A percentile compares a stretch with the other conserved stretches of the same genome.
These are phyloP conservation scores for Lissocephala sabroskyi DNA, from an alignment of 2,888 invertebrate species.

Conservation along the genomic window DNA sequence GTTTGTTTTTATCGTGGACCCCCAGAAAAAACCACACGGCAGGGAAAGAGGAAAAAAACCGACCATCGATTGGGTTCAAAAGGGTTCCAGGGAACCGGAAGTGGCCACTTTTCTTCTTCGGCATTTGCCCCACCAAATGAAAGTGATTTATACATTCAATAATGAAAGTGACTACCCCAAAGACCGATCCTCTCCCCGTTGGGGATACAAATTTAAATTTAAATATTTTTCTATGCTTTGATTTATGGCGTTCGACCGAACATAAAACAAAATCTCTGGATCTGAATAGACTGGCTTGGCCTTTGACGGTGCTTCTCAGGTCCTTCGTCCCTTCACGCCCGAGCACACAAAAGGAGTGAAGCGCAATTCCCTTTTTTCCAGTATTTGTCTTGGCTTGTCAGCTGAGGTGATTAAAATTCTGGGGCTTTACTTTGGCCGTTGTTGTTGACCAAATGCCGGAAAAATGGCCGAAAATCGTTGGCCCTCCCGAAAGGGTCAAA, in stretches of 20 bases:
- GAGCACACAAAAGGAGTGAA: constrained; percentile 43
- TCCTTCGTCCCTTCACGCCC: constrained; percentile 42
- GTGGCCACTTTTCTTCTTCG: constrained; percentile 11
- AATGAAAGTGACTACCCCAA: constrained; percentile 56
- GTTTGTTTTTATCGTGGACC: constrained; percentile 61
- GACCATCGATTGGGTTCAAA: too few relatives aligned
- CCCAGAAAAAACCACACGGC: constrained; percentile 34
- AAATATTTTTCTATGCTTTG: constrained; percentile 63
- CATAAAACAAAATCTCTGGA: constrained; percentile 5
- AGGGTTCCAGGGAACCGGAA: not conserved
- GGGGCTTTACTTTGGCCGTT: not conserved
- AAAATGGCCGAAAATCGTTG: too few relatives aligned
- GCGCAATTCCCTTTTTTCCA: constrained; percentile 35
- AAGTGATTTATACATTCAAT: constrained; percentile 66
- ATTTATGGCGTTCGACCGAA: constrained; percentile 38
- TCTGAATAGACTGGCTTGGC: too few relatives aligned
- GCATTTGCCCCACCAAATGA: constrained; percentile 40
- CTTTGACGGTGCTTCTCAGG: too few relatives aligned
- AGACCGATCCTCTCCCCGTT: constrained; percentile 22
- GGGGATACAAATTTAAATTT: constrained; percentile 55
- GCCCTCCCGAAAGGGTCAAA: too few relatives aligned
- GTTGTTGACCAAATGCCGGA: too few relatives aligned
- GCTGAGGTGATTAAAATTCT: constrained; percentile 55
- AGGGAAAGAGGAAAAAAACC: constrained; percentile 20
- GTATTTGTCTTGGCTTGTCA: constrained; percentile 57